phyloP scores from a whole-genome alignment of 2,888 invertebrate genomes.

The Drosophila putrida region DNA sequence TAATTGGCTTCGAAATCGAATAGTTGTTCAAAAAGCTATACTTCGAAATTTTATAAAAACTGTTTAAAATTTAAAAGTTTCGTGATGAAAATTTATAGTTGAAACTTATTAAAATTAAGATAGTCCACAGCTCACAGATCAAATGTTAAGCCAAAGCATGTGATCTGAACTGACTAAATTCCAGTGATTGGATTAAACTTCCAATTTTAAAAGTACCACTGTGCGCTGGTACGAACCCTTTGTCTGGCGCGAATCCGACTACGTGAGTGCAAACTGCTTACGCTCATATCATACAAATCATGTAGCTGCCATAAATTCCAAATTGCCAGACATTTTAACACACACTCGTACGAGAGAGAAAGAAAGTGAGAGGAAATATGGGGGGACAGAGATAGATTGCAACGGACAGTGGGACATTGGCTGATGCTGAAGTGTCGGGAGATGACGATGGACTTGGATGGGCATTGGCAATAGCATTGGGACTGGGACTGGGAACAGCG shows the following conservation, averaged over 20 bases:
- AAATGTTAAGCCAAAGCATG: no score
- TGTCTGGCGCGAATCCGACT: slow-evolving; percentile 46
- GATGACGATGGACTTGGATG: slow-evolving; percentile 23
- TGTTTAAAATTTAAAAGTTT: no score
- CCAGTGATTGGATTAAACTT: no score
- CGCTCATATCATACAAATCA: slow-evolving; percentile 81
- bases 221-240: slow-evolving; percentile 20
- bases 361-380: not conserved
- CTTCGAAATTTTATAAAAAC: no score
- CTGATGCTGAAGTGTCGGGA: slow-evolving; percentile 26
- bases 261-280: slow-evolving; percentile 83
- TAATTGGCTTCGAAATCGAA: no score
- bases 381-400: slow-evolving; percentile 41
- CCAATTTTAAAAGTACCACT: not conserved
- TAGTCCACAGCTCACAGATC: no score
- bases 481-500: slow-evolving; percentile 52
- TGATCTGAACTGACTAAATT: no score
- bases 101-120: no score
- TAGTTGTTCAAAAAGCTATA: no score
- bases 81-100: no score
- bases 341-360: slow-evolving; percentile 21
- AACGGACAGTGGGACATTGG: slow-evolving; percentile 46
- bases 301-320: slow-evolving; percentile 82
- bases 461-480: slow-evolving; percentile 29
- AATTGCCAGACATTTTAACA: slow-evolving; percentile 80